Evolutionary conservation across 2,797 vertebrate genomes (phyloP).

Genomic region (Myotis pilosus): DNA sequence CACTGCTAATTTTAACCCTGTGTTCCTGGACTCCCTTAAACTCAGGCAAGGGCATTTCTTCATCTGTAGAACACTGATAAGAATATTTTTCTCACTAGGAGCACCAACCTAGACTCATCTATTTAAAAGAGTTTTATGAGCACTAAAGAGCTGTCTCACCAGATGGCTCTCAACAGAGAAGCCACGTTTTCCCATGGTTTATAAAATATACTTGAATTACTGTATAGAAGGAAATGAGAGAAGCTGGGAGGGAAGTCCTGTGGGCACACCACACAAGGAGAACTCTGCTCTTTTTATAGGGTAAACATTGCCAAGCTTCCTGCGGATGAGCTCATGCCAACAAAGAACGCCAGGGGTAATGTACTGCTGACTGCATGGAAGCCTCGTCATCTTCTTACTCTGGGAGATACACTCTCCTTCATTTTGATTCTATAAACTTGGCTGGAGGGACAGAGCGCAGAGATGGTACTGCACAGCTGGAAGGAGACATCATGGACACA

Average conservation of each 20-base stretch:
- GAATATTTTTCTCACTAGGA: neutral
- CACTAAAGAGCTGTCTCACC: neutral
- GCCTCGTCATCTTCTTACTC: neutral
- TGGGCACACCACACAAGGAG: neutral
- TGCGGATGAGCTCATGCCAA: neutral
- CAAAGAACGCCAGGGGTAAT: neutral
- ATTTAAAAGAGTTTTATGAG: neutral
- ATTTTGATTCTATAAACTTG: neutral
- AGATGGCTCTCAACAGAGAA: neutral
- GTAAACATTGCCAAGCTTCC: neutral
- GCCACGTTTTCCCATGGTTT: neutral
- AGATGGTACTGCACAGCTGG: neutral
- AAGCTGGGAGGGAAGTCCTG: neutral
- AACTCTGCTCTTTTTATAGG: neutral
- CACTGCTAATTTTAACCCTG: neutral
- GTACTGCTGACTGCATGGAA: neutral
- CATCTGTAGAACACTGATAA: neutral
- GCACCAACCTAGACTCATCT: neutral
- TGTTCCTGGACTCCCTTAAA: neutral
- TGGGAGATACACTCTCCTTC: neutral
- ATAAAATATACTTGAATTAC: neutral
- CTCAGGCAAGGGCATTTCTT: neutral
- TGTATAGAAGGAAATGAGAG: neutral
- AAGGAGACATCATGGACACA: neutral
- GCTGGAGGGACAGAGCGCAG: neutral